Evolutionary conservation across 2,113 vertebrate genomes (phyloP), one percentile per base, ranked within the genome.

Genomic region (Passerina amoena): DNA sequence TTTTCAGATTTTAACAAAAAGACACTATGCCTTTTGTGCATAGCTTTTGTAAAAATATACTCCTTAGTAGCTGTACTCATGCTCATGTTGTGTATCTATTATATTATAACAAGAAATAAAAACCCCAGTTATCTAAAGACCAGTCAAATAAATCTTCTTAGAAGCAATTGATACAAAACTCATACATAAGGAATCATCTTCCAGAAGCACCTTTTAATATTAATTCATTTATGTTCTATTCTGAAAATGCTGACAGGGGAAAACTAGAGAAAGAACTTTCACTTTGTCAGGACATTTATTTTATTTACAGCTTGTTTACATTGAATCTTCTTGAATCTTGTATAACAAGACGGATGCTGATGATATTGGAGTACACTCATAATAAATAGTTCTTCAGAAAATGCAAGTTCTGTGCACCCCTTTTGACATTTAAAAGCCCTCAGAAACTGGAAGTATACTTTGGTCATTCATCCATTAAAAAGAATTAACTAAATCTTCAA

Each of bases 251-350:
- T 88, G 50, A 84, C 13, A 64, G 19, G 7, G 14, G 2, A 5
- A 88, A 33, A 28, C 12, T 48, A 44, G 24, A 71, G 44, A 59
- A 66, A 66, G 6, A n/a, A 35, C 12, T 51, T 83, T 20, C 12
- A 64, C 25, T 86, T 73, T 56, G 11, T 60, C 6, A 61, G n/a
- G 15, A 79, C 66, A 44, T 7, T 42, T 30, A 66, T 44, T 85
- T 87, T 83, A 63, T 90, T 92, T 83, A 44, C 31, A 42, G 4
- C 42, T 57, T 80, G 2, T 6, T 83, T 65, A 22, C 27, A 28
- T 4, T 86, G 31, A 77, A 66, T 88, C 37, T 77, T 92, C 86
- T 92, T 97, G 68, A 85, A 51, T 92, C 57, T 83, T 97, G 69
- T 82, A 50, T 75, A 93, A 63, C 60, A 92, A 95, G 71, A 94